Evolutionary conservation across 1,140 invertebrate species (phyloP), one percentile per base, ranked within the genome.

Genomic region (Drosophila subobscura): DNA sequence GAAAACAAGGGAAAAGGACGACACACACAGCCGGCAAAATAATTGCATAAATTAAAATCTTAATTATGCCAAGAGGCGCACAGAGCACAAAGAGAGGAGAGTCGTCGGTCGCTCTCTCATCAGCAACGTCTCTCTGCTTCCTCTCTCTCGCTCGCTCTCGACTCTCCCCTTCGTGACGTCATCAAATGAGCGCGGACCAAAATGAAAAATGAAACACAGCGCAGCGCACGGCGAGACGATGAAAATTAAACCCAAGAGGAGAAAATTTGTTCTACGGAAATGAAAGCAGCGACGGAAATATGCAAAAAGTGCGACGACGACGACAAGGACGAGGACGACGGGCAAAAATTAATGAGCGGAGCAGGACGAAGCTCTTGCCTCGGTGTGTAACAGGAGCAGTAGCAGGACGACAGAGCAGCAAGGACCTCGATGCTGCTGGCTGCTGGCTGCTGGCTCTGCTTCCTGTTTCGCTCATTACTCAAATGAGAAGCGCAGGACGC

Each of bases 31-130:
- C 86, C 81, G 86, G 83, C 79, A 72, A 86, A 89, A 88, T 90
- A 89, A 90, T 89, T 89, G 86, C 86, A 89, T 89, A 89, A 89
- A 89, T 89, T 89, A 89, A 90, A 89, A 89, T 81, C 72, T 89
- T 89, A 89, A 89, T 89, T 89, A 88, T 88, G 79, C 75, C 67
- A 63, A 58, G 77, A 57, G 33, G 33, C 33, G 33, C 84, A 72
- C 44, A 68, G 63, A 59, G 55, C 67, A 60, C 60, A 75, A 54
- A 58, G 61, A 75, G 65, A 4, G 20, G 61, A 75, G 65, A 4
- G 20, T 16, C 16, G 16, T 20, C 16, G 16, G 0, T 8, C 12
- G 0, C 53, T 75, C 70, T 41, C 53, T 54, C 16, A 29, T 29
- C 40, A 20, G 33, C 7, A 14, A 12, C 14, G 4, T n/a, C 25